Evolutionary conservation across 2,888 invertebrate species (phyloP), one percentile per base, ranked within the genome.

Genomic region (Aelia acuminata): DNA sequence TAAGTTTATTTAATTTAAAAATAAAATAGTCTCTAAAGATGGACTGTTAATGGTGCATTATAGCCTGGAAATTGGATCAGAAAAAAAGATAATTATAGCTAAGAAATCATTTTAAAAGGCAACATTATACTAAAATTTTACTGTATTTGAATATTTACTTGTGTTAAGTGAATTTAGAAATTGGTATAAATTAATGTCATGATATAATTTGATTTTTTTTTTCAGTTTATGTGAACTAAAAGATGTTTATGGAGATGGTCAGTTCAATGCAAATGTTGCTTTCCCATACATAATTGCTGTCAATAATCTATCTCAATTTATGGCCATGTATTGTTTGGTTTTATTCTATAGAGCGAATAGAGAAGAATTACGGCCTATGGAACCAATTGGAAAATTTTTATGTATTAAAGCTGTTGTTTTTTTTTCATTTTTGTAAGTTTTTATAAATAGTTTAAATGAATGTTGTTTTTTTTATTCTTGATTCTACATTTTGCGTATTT

Each of bases 351-450:
- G 95, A 92, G 98, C 98, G 8, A 98, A 97, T 92, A 95, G 95
- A 91, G 95, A 96, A 88, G 97, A 98, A 92, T 93, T 99, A 84
- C 95, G 95, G 91, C 98, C 98, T 10, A 98, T 99, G 96, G 96
- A 96, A 92, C 99, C 99, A 0, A 94, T 99, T 90, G 97, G 97
- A 84, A 99, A 99, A 93, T 98, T 99, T 93, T 93, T 99, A 87
- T 98, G 98, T 92, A 98, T 99, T 91, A 99, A 99, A 93, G 97
- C 98, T 90, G 98, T 99, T 88, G 98, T 99, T 43, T 99, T 99
- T 94, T 97, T 98, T 92, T 98, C 98, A 84, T 99, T 99, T 93
- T 98, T 98, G 98, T 98, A 95, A 96, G 97, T 95, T 63, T 4
- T 31, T 31, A 63, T 20, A 35, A 31, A 31, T 31, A 63, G 18